phyloP scores from a whole-genome alignment of 2,113 vertebrate genomes.

The Zapornia atra region DNA sequence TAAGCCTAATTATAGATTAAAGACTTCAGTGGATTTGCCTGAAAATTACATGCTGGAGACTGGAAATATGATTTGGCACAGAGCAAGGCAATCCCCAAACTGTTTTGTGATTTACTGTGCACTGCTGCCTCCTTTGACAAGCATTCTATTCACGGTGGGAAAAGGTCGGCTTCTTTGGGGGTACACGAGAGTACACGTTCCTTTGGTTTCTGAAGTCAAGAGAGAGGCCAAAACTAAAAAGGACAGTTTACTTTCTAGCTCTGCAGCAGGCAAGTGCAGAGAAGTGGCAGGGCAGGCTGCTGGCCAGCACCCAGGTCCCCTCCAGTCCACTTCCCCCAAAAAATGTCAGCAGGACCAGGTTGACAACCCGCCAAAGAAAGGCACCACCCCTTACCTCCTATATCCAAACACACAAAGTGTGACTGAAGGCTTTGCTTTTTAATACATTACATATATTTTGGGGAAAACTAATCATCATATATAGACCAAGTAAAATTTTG shows the following conservation, averaged over 20 bases:
- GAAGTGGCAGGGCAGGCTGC: neutral
- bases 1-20: constrained; percentile 27
- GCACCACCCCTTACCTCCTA: neutral
- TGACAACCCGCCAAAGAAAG: accelerated
- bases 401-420: neutral
- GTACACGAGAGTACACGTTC: neutral
- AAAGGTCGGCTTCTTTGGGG: neutral
- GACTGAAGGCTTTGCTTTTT: neutral
- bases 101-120: neutral
- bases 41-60: neutral
- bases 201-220: neutral
- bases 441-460: neutral
- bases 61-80: neutral
- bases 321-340: accelerated
- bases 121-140: neutral
- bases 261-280: accelerated
- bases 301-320: accelerated
- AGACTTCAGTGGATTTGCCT: neutral
- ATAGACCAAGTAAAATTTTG: neutral
- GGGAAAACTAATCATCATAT: neutral
- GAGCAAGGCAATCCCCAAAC: neutral
- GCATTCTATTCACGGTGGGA: neutral
- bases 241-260: neutral
- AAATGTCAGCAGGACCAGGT: accelerated
- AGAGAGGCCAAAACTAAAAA: neutral